Conservation (phyloP, 2,113 vertebrate species). For the Carollia perspicillata region DNA sequence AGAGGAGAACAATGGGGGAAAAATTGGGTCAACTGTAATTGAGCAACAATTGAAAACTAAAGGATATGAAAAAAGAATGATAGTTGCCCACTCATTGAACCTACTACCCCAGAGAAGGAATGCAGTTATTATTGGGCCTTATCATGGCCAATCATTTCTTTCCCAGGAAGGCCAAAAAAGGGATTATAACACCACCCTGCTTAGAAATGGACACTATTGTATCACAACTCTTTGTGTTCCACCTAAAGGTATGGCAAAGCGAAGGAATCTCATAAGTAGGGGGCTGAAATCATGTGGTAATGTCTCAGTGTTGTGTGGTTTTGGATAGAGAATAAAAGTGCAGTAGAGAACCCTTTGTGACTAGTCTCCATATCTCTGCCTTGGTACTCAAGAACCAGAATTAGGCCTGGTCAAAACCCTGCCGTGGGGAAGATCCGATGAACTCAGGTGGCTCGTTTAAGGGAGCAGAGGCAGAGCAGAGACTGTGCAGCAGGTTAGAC, state of each 20-base stretch:
- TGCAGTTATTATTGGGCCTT: not conserved
- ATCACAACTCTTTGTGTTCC: not conserved
- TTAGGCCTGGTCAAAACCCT: not conserved
- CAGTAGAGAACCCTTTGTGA: not conserved
- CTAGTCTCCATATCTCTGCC: not conserved
- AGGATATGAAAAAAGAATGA: too few species aligned
- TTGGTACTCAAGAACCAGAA: not conserved
- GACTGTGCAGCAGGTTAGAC: not conserved
- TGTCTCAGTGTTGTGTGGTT: not conserved
- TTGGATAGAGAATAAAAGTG: not conserved
- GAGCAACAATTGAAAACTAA: too few species aligned
- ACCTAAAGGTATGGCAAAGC: not conserved
- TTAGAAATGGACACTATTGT: slow-evolving; percentile 1
- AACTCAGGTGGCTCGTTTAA: not conserved
- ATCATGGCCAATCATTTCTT: not conserved
- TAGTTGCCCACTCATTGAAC: not conserved
- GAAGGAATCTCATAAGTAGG: not conserved
- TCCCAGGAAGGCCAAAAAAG: not conserved
- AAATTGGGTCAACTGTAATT: too few species aligned
- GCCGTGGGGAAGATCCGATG: not conserved
- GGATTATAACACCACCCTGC: not conserved
- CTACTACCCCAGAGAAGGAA: not conserved
- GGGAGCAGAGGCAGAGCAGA: not conserved
- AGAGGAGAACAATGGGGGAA: too few species aligned
- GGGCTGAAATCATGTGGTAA: not conserved